Evolutionary conservation across 2,888 invertebrate genomes (phyloP).

Genomic region (Ecliptopera silaceata): DNA sequence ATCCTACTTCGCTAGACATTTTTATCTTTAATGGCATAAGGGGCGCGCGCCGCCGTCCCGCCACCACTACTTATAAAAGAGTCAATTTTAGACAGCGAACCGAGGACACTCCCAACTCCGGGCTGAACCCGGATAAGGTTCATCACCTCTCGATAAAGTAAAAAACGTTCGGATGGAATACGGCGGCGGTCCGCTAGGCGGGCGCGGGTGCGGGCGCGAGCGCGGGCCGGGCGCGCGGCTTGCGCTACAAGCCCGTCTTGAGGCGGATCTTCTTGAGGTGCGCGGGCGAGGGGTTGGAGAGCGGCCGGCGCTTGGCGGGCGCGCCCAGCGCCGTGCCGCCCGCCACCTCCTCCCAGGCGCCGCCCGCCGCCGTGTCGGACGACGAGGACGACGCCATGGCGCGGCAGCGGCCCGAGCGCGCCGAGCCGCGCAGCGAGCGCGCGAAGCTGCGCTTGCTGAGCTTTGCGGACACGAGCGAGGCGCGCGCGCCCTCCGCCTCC

Average conservation of each 20-base stretch:
- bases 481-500: constrained; percentile 59
- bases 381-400: constrained; percentile 66
- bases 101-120: not conserved
- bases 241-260: constrained; percentile 69
- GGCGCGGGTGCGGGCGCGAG: constrained; percentile 17
- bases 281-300: constrained; percentile 57
- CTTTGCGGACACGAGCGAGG: constrained; percentile 52
- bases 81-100: not conserved
- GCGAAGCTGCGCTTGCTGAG: constrained; percentile 64
- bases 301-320: constrained; percentile 57
- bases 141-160: not conserved
- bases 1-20: constrained; percentile 17
- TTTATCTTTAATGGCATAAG: constrained; percentile 46
- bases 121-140: not conserved
- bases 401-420: constrained; percentile 45
- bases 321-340: constrained; percentile 52
- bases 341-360: constrained; percentile 60
- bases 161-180: not conserved
- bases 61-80: constrained; percentile 14
- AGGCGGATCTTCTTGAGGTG: constrained; percentile 75
- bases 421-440: constrained; percentile 46
- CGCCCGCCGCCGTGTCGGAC: constrained; percentile 51
- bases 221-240: constrained; percentile 53
- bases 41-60: constrained; percentile 22
- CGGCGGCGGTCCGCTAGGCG: constrained; percentile 2